phyloP scores from a whole-genome alignment of 2,797 vertebrate genomes.

The Selene dorsalis region DNA sequence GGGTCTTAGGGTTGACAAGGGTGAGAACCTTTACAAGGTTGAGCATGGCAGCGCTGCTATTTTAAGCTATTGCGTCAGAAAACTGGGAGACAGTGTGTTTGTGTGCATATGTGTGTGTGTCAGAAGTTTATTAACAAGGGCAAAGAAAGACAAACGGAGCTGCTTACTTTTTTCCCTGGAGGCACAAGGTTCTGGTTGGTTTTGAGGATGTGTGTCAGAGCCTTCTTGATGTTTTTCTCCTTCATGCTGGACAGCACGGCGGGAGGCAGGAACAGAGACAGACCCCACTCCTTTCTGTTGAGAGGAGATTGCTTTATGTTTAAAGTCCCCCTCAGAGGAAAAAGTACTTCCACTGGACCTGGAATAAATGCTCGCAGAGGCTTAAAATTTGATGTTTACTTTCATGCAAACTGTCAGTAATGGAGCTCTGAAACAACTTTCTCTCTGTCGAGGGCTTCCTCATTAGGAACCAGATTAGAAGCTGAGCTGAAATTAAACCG shows the following conservation, averaged over 20 bases:
- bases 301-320: conserved; percentile 43
- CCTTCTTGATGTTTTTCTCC: conserved; percentile 99
- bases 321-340: conserved; percentile 3
- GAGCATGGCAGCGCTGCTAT: conserved; percentile 61
- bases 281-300: conserved; percentile 97
- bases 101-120: conserved; percentile 36
- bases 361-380: conserved; percentile 8
- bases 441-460: conserved; percentile 1
- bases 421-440: conserved; percentile 4
- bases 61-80: conserved; percentile 66
- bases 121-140: conserved; percentile 65
- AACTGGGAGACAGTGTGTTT: conserved; percentile 9
- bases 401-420: conserved; percentile 2
- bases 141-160: conserved; percentile 55
- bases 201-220: conserved; percentile 98
- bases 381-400: not conserved
- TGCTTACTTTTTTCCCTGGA: conserved; percentile 96
- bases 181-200: conserved; percentile 99
- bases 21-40: conserved; percentile 70
- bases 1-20: conserved; percentile 69
- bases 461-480: not conserved
- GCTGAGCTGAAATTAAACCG: not conserved
- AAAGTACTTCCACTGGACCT: not conserved
- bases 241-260: conserved; percentile 98
- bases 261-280: conserved; percentile 95